Conservation (phyloP, 1,140 invertebrate species). For the Uloborus diversus region DNA sequence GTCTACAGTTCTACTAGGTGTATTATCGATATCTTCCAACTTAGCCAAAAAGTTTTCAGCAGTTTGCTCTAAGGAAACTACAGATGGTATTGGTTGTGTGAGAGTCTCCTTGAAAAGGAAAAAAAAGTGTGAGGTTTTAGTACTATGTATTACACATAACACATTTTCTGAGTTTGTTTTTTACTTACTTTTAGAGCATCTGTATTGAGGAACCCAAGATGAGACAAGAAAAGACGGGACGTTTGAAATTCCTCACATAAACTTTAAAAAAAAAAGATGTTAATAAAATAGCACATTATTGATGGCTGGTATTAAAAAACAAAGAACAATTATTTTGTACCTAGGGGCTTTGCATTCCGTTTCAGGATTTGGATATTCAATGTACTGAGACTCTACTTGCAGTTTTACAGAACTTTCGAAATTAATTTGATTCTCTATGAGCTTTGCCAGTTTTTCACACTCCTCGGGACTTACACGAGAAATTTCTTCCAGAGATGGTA, state of each 20-base stretch:
- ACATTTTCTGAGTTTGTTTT: too few species aligned
- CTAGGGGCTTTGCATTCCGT: conserved; percentile 81
- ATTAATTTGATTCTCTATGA: conserved; percentile 64
- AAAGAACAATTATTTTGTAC: conserved; percentile 55
- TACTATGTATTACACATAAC: neutral
- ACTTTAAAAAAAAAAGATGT: conserved; percentile 21
- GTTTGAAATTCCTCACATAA: conserved; percentile 90
- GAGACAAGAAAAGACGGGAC: conserved; percentile 89
- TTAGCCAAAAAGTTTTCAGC: conserved; percentile 76
- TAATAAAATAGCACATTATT: conserved; percentile 1
- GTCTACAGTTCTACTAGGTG: conserved; percentile 85
- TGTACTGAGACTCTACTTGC: conserved; percentile 59
- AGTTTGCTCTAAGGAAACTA: conserved; percentile 81
- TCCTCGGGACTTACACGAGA: conserved; percentile 68
- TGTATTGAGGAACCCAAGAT: conserved; percentile 83
- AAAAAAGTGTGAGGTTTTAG: conserved; percentile 13
- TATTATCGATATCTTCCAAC: conserved; percentile 79
- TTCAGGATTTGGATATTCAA: conserved; percentile 64
- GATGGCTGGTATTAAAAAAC: conserved; percentile 24
- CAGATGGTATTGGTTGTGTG: conserved; percentile 68
- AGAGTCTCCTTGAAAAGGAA: conserved; percentile 63
- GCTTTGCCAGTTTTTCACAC: conserved; percentile 68
- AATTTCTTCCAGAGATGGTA: conserved; percentile 80
- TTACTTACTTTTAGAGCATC: conserved; percentile 71
- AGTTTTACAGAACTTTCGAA: conserved; percentile 60